Conservation (phyloP, 2,797 vertebrate genomes). For the Scyliorhinus canicula region DNA sequence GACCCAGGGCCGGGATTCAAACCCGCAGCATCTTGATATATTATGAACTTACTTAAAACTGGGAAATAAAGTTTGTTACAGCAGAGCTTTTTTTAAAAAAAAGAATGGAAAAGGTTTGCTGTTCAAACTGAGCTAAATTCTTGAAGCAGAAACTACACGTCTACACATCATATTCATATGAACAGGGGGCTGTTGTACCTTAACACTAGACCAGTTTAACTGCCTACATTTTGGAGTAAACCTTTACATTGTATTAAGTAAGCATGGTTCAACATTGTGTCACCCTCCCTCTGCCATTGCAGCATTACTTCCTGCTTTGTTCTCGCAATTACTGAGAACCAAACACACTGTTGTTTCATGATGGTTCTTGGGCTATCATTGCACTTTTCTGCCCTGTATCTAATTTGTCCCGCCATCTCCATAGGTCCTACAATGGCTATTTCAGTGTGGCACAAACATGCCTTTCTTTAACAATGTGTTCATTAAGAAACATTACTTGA, state of each 20-base stretch:
- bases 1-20: too few species aligned
- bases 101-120: neutral
- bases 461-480: constrained; percentile 23
- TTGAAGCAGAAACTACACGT: neutral
- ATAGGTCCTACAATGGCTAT: neutral
- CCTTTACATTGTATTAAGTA: neutral
- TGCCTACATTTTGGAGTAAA: neutral
- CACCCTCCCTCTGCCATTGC: neutral
- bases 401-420: constrained; percentile 2
- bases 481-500: constrained; percentile 32
- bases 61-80: neutral
- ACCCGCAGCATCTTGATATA: too few species aligned
- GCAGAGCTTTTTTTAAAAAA: neutral
- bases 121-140: neutral
- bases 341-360: neutral
- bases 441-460: constrained; percentile 22
- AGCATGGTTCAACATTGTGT: neutral
- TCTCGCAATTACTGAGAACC: neutral
- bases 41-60: neutral
- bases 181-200: neutral
- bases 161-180: neutral
- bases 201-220: neutral
- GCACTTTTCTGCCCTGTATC: neutral
- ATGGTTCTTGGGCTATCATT: constrained; percentile 20
- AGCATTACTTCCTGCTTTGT: neutral